Conservation (phyloP, 2,113 vertebrate species). For the Tachysurus fulvidraco region DNA sequence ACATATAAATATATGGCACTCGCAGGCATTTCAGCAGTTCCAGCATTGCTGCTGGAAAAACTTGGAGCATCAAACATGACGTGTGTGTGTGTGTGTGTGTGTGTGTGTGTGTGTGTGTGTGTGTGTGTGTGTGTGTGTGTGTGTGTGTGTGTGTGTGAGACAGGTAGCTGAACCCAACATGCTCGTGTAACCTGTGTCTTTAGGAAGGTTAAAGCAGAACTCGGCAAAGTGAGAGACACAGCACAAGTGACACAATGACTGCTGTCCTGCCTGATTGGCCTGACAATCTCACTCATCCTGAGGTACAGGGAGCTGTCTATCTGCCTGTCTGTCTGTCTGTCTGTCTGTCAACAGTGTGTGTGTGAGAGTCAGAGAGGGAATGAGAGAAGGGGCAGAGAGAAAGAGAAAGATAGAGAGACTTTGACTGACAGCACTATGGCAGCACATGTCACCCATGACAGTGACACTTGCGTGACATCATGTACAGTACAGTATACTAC, state of each 20-base stretch:
- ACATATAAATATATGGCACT: background rate
- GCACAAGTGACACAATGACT: constrained; percentile 57
- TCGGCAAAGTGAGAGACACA: constrained; percentile 28
- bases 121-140: background rate
- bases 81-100: background rate
- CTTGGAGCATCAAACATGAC: background rate
- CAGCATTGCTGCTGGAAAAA: background rate
- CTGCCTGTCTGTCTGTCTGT: constrained; percentile 62
- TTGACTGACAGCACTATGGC: constrained; percentile 60
- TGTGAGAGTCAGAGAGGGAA: constrained; percentile 5
- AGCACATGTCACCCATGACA: constrained; percentile 71
- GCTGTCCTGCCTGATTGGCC: constrained; percentile 62
- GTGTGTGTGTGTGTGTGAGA: constrained; percentile 9
- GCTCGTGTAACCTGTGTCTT: constrained; percentile 29
- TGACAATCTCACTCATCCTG: constrained; percentile 44
- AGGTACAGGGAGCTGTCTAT: constrained; percentile 61
- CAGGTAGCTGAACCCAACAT: constrained; percentile 24
- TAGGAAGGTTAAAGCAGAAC: background rate
- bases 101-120: constrained; percentile 12
- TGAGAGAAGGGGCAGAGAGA: background rate
- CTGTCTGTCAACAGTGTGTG: constrained; percentile 46
- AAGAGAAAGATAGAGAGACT: constrained; percentile 57
- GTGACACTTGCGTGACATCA: constrained; percentile 39
- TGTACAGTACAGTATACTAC: constrained; percentile 52
- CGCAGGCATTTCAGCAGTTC: background rate